A percentile compares a stretch with the other conserved stretches of the same genome.
Conservation (phyloP, 2,113 vertebrate species). For the Phyllostomus discolor region DNA sequence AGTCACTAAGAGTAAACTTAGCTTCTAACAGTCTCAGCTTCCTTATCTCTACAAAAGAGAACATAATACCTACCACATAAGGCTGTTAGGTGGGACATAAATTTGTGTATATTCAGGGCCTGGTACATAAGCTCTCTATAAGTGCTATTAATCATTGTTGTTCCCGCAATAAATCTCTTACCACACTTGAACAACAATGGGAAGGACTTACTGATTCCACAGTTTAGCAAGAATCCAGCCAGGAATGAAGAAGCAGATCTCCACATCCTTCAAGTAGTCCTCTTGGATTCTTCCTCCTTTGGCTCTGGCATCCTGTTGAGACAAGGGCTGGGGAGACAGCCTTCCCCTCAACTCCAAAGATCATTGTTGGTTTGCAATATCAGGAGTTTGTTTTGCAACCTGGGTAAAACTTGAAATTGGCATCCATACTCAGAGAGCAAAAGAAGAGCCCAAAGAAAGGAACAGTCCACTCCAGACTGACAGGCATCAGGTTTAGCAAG, state of each 20-base stretch:
- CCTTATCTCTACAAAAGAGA: neutral
- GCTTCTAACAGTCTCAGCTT: neutral
- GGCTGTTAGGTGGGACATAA: neutral
- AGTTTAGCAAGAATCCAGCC: neutral
- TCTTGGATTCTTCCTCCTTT: neutral
- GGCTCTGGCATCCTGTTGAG: neutral
- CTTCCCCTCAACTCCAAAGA: neutral
- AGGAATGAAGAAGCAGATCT: neutral
- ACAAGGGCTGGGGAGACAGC: neutral
- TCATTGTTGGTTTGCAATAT: neutral
- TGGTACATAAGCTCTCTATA: neutral
- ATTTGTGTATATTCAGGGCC: neutral
- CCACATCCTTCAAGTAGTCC: accelerated
- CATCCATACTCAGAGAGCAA: neutral
- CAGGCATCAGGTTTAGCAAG: neutral
- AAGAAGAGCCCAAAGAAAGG: neutral
- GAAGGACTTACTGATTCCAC: neutral
- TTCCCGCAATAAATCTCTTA: neutral
- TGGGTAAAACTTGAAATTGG: neutral
- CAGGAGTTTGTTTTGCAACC: neutral
- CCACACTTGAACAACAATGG: neutral
- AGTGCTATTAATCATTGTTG: no score
- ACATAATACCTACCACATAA: neutral
- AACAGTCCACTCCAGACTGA: neutral
- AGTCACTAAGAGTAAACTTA: neutral